Conservation (phyloP, 2,888 invertebrate species). For the Tetrapedia diversipes region DNA sequence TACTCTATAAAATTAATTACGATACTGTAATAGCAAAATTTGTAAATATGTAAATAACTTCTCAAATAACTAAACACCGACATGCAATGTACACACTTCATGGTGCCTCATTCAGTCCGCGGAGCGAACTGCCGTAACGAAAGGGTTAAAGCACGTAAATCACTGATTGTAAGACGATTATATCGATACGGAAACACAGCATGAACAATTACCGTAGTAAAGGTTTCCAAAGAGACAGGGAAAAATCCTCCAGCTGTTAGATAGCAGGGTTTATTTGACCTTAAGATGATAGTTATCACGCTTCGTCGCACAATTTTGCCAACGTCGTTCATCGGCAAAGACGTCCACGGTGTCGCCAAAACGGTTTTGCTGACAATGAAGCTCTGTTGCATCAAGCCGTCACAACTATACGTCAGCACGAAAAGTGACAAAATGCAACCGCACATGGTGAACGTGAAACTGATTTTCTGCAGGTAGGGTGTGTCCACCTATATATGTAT, state of each 20-base stretch:
- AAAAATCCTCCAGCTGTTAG: conserved; percentile 55
- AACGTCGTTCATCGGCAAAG: background rate
- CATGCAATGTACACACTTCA: too few species aligned
- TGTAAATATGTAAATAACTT: too few species aligned
- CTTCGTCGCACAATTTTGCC: conserved; percentile 42
- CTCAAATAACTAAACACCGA: too few species aligned
- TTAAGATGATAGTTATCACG: conserved; percentile 49
- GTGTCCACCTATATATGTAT: too few species aligned
- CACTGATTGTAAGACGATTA: too few species aligned
- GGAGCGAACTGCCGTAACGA: too few species aligned
- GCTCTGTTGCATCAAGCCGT: conserved; percentile 12
- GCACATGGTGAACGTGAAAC: conserved; percentile 9
- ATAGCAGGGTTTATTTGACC: conserved; percentile 51
- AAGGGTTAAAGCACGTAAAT: too few species aligned
- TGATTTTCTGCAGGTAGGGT: too few species aligned
- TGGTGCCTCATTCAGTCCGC: too few species aligned
- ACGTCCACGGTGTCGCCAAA: conserved; percentile 9
- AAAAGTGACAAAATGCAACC: conserved; percentile 6
- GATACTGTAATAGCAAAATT: too few species aligned
- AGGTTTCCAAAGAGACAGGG: conserved; percentile 54
- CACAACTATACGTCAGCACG: conserved; percentile 40
- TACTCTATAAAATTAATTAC: too few species aligned
- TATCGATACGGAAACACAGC: too few species aligned
- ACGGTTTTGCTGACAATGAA: conserved; percentile 5
- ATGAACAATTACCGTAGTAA: conserved; percentile 39